Percentiles rank a stretch among this genome's conserved stretches.
phyloP scores from a whole-genome alignment of 2,113 vertebrate species.

The Telmatochromis bifrenatus region DNA sequence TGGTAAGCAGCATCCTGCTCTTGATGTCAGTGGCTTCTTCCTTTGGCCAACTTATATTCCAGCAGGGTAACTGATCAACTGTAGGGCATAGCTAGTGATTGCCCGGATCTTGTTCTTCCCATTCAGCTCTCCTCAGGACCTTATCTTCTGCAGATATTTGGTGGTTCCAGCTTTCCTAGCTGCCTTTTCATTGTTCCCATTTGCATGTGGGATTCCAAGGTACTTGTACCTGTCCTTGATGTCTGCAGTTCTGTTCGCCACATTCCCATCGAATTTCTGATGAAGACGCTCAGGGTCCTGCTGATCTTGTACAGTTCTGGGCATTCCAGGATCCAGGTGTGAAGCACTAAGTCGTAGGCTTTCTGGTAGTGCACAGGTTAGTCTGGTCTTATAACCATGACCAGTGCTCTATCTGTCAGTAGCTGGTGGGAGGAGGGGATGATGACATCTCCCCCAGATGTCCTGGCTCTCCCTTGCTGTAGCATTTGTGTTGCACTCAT shows the following conservation, averaged over 20 bases:
- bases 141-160: not conserved
- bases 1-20: not conserved
- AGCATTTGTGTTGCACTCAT: not conserved
- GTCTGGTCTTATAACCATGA: not conserved
- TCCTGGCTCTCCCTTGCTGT: not conserved
- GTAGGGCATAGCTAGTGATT: not conserved
- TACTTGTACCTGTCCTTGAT: not conserved
- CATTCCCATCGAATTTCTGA: not conserved
- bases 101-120: not conserved
- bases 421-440: not conserved
- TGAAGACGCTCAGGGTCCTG: not conserved
- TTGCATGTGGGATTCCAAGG: not conserved
- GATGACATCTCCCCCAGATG: not conserved
- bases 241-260: not conserved
- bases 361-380: not conserved
- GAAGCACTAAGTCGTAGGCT: not conserved
- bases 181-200: not conserved
- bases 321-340: not conserved
- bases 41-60: not conserved
- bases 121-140: not conserved
- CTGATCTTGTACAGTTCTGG: not conserved
- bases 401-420: not conserved
- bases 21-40: not conserved
- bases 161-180: not conserved
- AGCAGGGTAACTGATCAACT: not conserved